Evolutionary conservation across 2,797 vertebrate genomes (phyloP), one percentile per base, ranked within the genome.

Genomic region (Rhynchotus rufescens): DNA sequence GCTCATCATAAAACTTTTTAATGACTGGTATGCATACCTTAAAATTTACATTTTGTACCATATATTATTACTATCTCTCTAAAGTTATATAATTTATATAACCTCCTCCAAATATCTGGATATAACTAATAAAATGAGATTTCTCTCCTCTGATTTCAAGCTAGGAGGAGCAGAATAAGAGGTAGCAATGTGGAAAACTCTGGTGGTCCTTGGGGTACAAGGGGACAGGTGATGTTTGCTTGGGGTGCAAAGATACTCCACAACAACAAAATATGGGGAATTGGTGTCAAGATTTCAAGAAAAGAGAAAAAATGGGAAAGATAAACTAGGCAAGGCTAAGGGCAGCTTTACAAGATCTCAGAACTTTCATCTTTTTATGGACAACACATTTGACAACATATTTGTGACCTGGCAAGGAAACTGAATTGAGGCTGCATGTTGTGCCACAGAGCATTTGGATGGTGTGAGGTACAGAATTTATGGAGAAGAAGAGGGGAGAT

Each of bases 261-360:
- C 77, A 91, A 62, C 2, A 0, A 72, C 10, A 54, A 79, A 71
- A 78, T 28, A 32, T 15, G 56, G 22, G 4, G 12, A 93, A 38
- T 20, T 62, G 38, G 20, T 62, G 92, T 25, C 45, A 84, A 44
- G 36, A 89, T 69, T 42, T 30, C 56, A 76, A 21, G 66, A 78
- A 54, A 5, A 6, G 8, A 8, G 44, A 59, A 67, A 57, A 56
- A 71, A 68, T 21, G 7, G 62, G 32, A 54, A 75, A 65, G 20
- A 67, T 87, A 90, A 91, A 26, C 68, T 59, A 56, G 52, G 15
- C 65, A 34, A 88, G 62, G 20, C 54, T 85, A 54, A 69, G 30
- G 42, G 23, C 77, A 84, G 38, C 73, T 75, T 76, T 64, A 80
- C 13, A 68, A 60, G 34, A 76, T 44, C 15, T 74, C 86, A 47